These are phyloP conservation scores for Lipotes vexillifer DNA, from an alignment of 2,113 vertebrate genomes.

Conservation along the genomic window DNA sequence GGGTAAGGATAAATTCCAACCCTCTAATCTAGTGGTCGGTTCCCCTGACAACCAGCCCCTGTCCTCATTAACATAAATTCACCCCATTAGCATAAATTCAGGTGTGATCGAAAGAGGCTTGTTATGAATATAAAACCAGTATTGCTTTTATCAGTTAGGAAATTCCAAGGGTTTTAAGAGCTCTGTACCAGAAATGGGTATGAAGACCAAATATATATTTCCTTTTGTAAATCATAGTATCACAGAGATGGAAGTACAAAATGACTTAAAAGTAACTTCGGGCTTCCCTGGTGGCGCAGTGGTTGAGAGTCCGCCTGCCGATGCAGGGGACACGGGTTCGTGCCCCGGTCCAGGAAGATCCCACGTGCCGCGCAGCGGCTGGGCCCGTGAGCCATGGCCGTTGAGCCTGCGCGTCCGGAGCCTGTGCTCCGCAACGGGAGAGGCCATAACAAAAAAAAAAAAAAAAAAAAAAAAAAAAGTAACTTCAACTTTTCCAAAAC, in stretches of 20 bases:
- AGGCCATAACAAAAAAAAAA: no score
- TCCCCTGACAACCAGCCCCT: neutral
- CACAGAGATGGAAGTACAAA: neutral
- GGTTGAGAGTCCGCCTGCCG: no score
- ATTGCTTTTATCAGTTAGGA: neutral
- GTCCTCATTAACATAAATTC: neutral
- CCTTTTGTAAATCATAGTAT: neutral
- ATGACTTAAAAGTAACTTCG: neutral
- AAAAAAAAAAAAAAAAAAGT: no score
- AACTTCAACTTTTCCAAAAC: neutral
- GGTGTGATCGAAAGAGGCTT: neutral
- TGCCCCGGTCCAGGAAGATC: no score
- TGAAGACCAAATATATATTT: neutral
- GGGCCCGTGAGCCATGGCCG: no score
- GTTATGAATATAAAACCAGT: neutral
- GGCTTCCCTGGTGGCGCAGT: no score
- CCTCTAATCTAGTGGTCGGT: neutral
- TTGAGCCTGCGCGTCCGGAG: no score
- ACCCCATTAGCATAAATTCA: neutral
- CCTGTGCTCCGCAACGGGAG: no score
- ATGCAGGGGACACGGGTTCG: no score
- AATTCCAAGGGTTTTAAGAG: neutral
- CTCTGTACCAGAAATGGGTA: neutral
- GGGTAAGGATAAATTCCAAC: neutral
- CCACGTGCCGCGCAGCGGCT: no score